phyloP scores from a whole-genome alignment of 2,797 vertebrate genomes.

The Siniperca undulata region DNA sequence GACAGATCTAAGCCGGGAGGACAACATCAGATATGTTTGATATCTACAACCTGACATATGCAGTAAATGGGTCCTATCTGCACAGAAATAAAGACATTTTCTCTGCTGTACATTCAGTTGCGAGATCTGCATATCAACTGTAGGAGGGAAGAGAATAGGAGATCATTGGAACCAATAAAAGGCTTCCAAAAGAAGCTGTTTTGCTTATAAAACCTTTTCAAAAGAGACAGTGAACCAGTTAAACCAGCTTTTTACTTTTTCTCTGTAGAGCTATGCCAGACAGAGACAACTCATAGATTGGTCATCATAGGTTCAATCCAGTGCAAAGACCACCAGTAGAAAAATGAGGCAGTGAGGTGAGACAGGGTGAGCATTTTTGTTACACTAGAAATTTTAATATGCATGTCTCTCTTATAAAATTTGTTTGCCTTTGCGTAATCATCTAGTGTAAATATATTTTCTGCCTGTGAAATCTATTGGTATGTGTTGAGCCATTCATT shows the following conservation, averaged over 20 bases:
- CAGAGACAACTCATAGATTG: background rate
- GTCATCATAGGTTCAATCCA: background rate
- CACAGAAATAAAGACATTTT: background rate
- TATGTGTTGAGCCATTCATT: background rate
- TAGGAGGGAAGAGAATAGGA: background rate
- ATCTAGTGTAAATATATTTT: background rate
- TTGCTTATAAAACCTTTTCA: background rate
- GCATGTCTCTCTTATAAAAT: background rate
- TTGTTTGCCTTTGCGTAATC: background rate
- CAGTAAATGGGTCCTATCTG: background rate
- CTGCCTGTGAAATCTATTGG: background rate
- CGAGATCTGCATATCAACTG: background rate
- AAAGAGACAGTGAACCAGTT: background rate
- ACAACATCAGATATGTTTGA: conserved; percentile 21
- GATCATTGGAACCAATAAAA: background rate
- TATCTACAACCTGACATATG: background rate
- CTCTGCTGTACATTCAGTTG: background rate
- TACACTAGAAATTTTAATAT: background rate
- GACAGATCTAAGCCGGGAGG: conserved; percentile 3
- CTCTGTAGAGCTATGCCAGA: background rate
- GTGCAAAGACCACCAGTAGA: background rate
- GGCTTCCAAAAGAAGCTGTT: background rate
- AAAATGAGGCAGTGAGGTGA: conserved; percentile 4
- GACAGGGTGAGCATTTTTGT: background rate
- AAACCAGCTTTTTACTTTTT: background rate